Evolutionary conservation across 2,113 vertebrate genomes (phyloP).

Genomic region (Orycteropus afer): DNA sequence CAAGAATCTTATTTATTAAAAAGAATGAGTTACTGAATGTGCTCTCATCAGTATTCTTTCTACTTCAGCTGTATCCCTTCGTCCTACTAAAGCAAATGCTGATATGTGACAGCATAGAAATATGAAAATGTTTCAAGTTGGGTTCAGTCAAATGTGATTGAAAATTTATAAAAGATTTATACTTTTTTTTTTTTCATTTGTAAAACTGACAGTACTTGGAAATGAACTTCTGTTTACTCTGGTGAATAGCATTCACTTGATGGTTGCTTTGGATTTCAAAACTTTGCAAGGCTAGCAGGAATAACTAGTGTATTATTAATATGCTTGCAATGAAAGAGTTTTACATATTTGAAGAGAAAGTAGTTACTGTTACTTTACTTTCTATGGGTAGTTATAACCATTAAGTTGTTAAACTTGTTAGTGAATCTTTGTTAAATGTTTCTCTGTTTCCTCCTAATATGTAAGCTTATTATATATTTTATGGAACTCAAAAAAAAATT

Average conservation of each 20-base stretch:
- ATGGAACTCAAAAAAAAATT: not conserved
- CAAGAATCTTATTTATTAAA: constrained; percentile 55
- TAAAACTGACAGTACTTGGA: constrained; percentile 5
- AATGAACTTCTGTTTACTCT: constrained; percentile 24
- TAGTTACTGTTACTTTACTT: not conserved
- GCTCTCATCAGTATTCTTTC: not conserved
- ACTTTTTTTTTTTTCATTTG: not conserved
- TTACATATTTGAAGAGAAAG: constrained; percentile 3
- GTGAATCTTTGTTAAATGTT: not conserved
- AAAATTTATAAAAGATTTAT: constrained; percentile 39
- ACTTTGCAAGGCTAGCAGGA: not conserved
- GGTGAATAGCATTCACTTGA: not conserved
- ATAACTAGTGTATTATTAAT: not conserved
- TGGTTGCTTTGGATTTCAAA: constrained; percentile 19
- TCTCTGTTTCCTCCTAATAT: not conserved
- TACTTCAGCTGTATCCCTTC: not conserved
- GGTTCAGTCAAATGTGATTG: constrained; percentile 42
- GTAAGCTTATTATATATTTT: not conserved
- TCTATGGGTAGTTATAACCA: not conserved
- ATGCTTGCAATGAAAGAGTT: not conserved
- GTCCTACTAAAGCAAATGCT: not conserved
- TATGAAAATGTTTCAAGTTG: constrained; percentile 33
- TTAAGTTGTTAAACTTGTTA: not conserved
- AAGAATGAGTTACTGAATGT: constrained; percentile 1
- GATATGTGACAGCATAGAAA: not conserved